These are phyloP conservation scores for Grantiella picta DNA, from an alignment of 2,113 vertebrate genomes.

Conservation along the genomic window DNA sequence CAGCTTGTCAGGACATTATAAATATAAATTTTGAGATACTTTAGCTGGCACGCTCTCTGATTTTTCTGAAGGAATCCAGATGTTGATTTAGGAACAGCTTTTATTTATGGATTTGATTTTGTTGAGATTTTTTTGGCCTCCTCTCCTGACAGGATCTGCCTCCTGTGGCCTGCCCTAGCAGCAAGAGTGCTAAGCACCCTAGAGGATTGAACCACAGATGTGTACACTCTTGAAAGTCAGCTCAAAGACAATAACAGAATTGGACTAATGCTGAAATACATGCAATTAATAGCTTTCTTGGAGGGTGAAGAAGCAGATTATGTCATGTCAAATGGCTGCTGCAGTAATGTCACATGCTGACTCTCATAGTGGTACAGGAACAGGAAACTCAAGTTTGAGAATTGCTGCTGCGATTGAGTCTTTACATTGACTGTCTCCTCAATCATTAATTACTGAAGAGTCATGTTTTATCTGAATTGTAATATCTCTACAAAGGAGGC, in stretches of 20 bases:
- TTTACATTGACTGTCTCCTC: not conserved
- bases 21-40: not conserved
- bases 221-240: not conserved
- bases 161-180: not conserved
- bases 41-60: not conserved
- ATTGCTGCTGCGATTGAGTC: not conserved
- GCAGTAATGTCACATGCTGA: not conserved
- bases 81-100: slow-evolving; percentile 36
- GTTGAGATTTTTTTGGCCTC: not conserved
- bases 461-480: slow-evolving; percentile 16
- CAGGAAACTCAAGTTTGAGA: not conserved
- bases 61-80: slow-evolving; percentile 32
- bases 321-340: not conserved
- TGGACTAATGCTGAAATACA: not conserved
- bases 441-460: slow-evolving; percentile 4
- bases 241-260: not conserved
- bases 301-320: not conserved
- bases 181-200: not conserved
- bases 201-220: not conserved
- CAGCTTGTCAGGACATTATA: not conserved
- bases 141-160: not conserved
- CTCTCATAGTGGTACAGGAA: not conserved
- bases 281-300: not conserved
- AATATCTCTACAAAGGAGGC: not conserved
- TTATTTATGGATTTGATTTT: slow-evolving; percentile 28